These are phyloP conservation scores for Lamproptera curius DNA, from an alignment of 2,888 invertebrate genomes.

Conservation along the genomic window DNA sequence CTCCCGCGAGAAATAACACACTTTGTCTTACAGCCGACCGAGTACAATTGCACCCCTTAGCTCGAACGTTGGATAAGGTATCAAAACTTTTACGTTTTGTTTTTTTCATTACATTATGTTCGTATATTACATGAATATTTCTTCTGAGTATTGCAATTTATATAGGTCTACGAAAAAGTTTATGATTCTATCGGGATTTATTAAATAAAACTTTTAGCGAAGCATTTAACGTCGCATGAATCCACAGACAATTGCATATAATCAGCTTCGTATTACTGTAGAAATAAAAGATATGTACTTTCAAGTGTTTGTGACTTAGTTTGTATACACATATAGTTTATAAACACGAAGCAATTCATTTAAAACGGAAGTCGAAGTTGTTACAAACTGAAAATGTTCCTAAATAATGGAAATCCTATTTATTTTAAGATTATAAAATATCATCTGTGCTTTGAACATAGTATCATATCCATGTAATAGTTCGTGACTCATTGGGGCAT, in stretches of 20 bases:
- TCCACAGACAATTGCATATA: background rate
- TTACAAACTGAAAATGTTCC: too few relatives aligned
- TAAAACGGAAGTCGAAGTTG: too few relatives aligned
- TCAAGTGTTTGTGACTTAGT: too few relatives aligned
- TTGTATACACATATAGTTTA: too few relatives aligned
- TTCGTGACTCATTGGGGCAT: slow-evolving; percentile 1
- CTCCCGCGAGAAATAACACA: slow-evolving; percentile 72
- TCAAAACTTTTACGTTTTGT: background rate
- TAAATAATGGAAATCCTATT: too few relatives aligned
- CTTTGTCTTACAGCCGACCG: slow-evolving; percentile 69
- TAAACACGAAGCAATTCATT: too few relatives aligned
- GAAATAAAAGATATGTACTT: too few relatives aligned
- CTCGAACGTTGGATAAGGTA: slow-evolving; percentile 35
- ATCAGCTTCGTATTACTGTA: too few relatives aligned
- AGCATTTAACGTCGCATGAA: background rate
- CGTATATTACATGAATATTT: background rate
- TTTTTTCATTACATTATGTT: background rate
- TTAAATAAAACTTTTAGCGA: background rate
- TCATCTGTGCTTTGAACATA: too few relatives aligned
- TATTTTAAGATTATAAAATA: too few relatives aligned
- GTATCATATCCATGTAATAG: too few relatives aligned
- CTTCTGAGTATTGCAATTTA: background rate
- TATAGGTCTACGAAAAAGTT: background rate
- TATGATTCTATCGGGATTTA: too few relatives aligned
- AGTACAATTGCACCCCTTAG: slow-evolving; percentile 49